Conservation (phyloP, 2,888 invertebrate genomes). For the Chrysodeixis includens region DNA sequence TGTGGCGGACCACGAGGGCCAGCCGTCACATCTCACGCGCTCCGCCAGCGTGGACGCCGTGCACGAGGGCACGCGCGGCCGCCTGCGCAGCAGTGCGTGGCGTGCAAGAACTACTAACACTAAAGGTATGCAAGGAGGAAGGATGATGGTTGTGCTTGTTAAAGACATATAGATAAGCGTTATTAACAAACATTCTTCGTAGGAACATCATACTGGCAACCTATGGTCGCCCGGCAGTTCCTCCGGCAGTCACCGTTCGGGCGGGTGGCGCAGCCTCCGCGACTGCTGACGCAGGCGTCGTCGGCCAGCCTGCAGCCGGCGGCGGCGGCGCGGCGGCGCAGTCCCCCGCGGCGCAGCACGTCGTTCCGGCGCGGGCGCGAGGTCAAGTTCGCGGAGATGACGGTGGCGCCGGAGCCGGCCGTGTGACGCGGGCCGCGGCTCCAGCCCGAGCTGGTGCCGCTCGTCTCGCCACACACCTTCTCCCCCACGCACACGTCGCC, state of each 20-base stretch:
- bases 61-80: conserved; percentile 93
- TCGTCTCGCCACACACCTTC: conserved; percentile 68
- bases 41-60: conserved; percentile 94
- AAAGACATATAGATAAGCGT: conserved; percentile 69
- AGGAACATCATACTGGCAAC: conserved; percentile 90
- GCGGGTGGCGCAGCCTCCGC: conserved; percentile 71
- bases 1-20: conserved; percentile 78
- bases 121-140: conserved; percentile 63
- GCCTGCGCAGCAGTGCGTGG: conserved; percentile 92
- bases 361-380: conserved; percentile 86
- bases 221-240: conserved; percentile 92
- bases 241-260: conserved; percentile 91
- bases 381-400: conserved; percentile 87
- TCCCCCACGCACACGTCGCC: conserved; percentile 63
- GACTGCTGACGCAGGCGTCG: conserved; percentile 80
- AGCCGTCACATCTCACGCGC: conserved; percentile 88
- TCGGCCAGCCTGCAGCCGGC: conserved; percentile 84
- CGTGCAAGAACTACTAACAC: conserved; percentile 77
- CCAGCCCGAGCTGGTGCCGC: conserved; percentile 89
- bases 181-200: conserved; percentile 37
- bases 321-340: conserved; percentile 70
- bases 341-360: conserved; percentile 81
- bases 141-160: not conserved
- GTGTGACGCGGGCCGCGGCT: conserved; percentile 88
- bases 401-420: conserved; percentile 70